Percentiles rank a stretch among this genome's conserved stretches.
phyloP scores from a whole-genome alignment of 2,888 invertebrate genomes.

The Caprella mutica region DNA sequence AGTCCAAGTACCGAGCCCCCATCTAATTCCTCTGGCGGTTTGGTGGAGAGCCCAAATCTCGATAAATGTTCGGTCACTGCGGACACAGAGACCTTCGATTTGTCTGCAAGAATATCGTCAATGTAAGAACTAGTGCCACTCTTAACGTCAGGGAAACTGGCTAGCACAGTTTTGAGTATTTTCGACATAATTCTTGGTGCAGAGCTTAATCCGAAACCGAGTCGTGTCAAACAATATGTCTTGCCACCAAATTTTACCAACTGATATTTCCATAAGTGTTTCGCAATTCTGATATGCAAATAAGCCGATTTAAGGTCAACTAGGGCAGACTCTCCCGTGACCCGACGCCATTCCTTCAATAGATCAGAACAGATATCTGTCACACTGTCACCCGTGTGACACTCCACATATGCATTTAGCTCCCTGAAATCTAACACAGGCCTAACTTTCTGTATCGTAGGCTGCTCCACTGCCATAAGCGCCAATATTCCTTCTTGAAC shows the following conservation, averaged over 20 bases:
- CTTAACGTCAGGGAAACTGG: not conserved
- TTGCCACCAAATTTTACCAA: conserved; percentile 6
- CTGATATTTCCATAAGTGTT: conserved; percentile 11
- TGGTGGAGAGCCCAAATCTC: not conserved
- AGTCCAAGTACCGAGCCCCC: not conserved
- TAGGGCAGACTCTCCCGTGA: not conserved
- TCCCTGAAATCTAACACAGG: not conserved
- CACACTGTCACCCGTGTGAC: conserved; percentile 6
- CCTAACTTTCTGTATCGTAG: not conserved
- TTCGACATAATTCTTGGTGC: conserved; percentile 12
- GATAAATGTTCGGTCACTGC: not conserved
- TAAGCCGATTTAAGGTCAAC: conserved; percentile 15
- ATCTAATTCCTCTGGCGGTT: not conserved
- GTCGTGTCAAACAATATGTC: conserved; percentile 11
- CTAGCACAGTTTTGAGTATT: conserved; percentile 8
- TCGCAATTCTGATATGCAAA: not conserved
- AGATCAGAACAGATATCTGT: not conserved
- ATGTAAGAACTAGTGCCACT: conserved; percentile 8
- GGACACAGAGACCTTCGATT: not conserved
- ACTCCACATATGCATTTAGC: conserved; percentile 1
- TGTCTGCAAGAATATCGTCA: conserved; percentile 9
- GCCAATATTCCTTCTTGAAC: not conserved
- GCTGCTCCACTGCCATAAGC: conserved; percentile 4
- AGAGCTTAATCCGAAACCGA: conserved; percentile 7
- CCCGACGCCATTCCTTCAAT: not conserved